These are phyloP conservation scores for Bradypodion pumilum DNA, from an alignment of 2,797 vertebrate species.

Conservation along the genomic window DNA sequence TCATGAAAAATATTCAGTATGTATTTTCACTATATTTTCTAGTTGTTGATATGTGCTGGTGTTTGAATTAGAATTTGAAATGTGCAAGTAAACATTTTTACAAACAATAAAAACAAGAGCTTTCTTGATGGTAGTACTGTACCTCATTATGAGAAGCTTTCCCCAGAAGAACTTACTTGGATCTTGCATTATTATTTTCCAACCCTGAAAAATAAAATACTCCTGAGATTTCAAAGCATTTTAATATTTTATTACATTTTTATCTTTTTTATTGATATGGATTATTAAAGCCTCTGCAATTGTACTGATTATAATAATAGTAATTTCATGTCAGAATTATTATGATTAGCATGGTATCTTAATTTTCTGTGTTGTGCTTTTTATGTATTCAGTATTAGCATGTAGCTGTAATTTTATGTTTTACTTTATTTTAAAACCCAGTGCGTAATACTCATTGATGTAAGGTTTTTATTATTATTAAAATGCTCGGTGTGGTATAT, in stretches of 20 bases:
- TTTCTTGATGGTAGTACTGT: background rate
- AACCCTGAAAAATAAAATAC: background rate
- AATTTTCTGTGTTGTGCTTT: background rate
- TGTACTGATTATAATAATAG: background rate
- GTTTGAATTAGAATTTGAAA: background rate
- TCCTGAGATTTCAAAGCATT: background rate
- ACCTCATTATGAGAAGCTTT: background rate
- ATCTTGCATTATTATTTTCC: background rate
- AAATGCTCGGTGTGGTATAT: too few relatives aligned
- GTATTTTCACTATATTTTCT: too few relatives aligned
- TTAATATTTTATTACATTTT: background rate
- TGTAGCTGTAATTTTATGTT: background rate
- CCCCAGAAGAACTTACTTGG: background rate
- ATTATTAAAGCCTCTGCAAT: background rate
- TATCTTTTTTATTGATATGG: background rate
- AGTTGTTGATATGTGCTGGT: background rate
- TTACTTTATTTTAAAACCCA: too few relatives aligned
- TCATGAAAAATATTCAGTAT: background rate
- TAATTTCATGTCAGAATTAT: too few relatives aligned
- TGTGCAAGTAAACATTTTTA: background rate
- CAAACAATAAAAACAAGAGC: background rate
- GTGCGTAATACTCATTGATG: too few relatives aligned
- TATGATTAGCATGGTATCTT: background rate
- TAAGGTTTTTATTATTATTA: too few relatives aligned
- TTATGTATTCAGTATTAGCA: background rate